Base-by-base conservation (phyloP, 2,113 vertebrate species). In the Indicator maculatus region DNA sequence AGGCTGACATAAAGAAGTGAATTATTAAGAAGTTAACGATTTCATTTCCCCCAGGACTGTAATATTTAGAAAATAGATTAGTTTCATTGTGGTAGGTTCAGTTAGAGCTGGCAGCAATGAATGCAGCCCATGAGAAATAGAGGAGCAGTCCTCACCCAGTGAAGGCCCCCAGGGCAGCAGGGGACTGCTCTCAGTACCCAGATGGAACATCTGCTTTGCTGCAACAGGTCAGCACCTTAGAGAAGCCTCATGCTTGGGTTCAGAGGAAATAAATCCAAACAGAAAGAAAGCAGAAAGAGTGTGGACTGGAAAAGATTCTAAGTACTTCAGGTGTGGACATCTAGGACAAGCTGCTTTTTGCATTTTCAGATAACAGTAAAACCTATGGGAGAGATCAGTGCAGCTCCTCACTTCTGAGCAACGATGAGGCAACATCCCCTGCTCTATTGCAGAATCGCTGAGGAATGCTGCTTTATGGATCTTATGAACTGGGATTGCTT, bases 21-120 rank as follows among this genome's bases (percentile, higher is more conserved):
- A 96, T 89, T 88, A 92, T 80, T 81, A 91, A 88, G 86, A 85
- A 86, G 30, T 14, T 91, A 90, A 91, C 16, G 60, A 86, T 88
- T 94, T 83, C 4, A 19, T 85, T 86, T 87, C 70, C 75, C 44
- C 47, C 75, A 85, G 79, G 83, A 50, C 59, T 47, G 33, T 70
- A 91, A 85, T 47, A 87, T 74, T 91, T 92, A 79, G 50, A 87
- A 89, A 91, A 72, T 14, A 8, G 24, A 74, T 95, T 36, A 41
- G 21, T 91, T 94, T 81, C n/a, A 63, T 74, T 45, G 8, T 20
- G 67, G 59, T 27, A 6, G 26, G n/a, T 41, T 90, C 47, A 47
- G 63, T 58, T 38, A 71, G 83, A 90, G 65, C 24, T 82, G 64
- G 24, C 16, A 80, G 38, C 38, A 65, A 69, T 23, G 59, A 93